Evolutionary conservation across 2,797 vertebrate species (phyloP).

Genomic region (Sebastes glaucus): DNA sequence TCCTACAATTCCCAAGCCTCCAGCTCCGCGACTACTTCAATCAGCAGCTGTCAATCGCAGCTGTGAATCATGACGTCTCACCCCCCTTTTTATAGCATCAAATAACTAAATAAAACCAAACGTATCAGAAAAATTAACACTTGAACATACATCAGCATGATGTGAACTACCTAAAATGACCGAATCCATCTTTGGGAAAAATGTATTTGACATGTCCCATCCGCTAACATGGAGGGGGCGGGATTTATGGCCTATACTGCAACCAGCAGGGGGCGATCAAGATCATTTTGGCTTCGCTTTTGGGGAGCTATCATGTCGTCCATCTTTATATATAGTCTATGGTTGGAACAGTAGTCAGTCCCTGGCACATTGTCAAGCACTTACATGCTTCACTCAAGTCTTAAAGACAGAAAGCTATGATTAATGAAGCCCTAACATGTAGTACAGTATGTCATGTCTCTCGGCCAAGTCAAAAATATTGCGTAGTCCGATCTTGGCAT

Average conservation of each 20-base stretch:
- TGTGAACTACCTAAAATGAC: no score
- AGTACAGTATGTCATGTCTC: neutral
- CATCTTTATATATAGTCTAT: neutral
- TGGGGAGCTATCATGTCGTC: neutral
- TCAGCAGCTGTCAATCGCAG: no score
- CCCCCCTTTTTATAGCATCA: no score
- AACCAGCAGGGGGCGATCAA: neutral
- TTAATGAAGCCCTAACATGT: neutral
- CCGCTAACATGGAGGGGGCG: neutral
- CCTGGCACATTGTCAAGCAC: neutral
- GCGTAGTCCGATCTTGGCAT: neutral
- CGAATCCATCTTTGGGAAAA: no score
- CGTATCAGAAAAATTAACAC: no score
- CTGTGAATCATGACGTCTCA: no score
- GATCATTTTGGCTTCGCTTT: neutral
- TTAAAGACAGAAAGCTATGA: neutral
- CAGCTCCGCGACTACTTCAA: no score
- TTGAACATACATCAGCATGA: no score
- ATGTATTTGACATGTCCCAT: no score
- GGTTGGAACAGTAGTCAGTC: neutral
- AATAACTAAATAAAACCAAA: no score
- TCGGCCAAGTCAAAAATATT: neutral
- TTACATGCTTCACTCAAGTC: neutral
- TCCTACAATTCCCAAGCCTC: no score
- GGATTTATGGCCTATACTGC: neutral